Base-by-base conservation (phyloP, 2,888 invertebrate species). In the Laothoe populi region DNA sequence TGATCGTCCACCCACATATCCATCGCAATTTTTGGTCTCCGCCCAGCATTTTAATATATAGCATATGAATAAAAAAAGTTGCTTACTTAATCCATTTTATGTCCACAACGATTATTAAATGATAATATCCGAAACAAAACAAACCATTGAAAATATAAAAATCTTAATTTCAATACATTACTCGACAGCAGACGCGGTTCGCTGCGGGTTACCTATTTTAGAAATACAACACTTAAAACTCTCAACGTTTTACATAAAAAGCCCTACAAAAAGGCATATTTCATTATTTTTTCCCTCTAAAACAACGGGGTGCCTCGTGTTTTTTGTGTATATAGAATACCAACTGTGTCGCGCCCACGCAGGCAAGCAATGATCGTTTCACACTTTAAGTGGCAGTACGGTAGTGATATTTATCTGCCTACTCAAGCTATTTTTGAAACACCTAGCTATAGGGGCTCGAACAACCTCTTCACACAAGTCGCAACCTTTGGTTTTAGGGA, bases 251-350 rank as follows among this genome's bases (percentile, higher is more conserved):
- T 82, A 85, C 83, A 69, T 86, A 88, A 87, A 87, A 89, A 91
- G 81, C 71, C 71, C 77, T 79, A 84, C 83, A 88, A 87, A 86
- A 76, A 86, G 79, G 81, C 85, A 89, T 89, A 90, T 87, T 90
- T 91, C 90, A 91, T 90, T 88, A 86, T 85, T 85, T 90, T 88
- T 87, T 82, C 82, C 72, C 82, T 82, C 79, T 88, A 83, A 90
- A 91, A 92, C 92, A 91, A 91, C 92, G 84, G 92, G 92, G 92
- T 82, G 90, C 82, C 88, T 79, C 79, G 76, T 82, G 86, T 89
- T 92, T 90, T 87, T 91, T 90, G 85, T 87, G 71, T 75, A 77
- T 75, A 77, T 74, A 78, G 83, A 82, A 87, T 86, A 82, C 84
- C 84, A 85, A 86, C 78, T 80, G 84, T 75, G 82, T 72, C 73